Percentiles rank a stretch among this genome's conserved stretches.
These are phyloP conservation scores for Strigops habroptila DNA, from an alignment of 2,113 vertebrate species.

Conservation along the genomic window DNA sequence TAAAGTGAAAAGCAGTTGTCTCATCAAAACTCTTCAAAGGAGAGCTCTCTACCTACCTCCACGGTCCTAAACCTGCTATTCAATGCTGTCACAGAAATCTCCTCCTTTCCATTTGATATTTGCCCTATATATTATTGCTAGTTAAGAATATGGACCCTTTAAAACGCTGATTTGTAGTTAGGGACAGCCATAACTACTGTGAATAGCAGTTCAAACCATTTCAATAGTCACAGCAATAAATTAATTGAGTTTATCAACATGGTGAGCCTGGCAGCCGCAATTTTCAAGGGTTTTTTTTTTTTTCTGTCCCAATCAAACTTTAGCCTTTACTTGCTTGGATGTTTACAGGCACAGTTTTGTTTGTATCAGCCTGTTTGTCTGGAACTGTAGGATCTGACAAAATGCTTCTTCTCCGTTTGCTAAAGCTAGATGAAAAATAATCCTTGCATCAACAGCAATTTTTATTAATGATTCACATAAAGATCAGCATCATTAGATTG, in stretches of 20 bases:
- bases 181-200: neutral
- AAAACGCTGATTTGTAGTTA: neutral
- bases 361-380: conserved; percentile 38
- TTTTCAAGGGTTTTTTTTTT: neutral
- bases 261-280: neutral
- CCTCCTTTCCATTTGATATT: neutral
- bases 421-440: conserved; percentile 40
- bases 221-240: neutral
- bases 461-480: conserved; percentile 56
- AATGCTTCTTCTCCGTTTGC: conserved; percentile 11
- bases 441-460: conserved; percentile 17
- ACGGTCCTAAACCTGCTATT: neutral
- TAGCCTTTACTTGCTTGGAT: neutral
- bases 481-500: conserved; percentile 54
- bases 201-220: neutral
- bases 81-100: neutral
- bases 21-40: neutral
- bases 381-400: conserved; percentile 38
- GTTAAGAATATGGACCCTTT: neutral
- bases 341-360: conserved; percentile 18
- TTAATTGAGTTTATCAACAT: neutral
- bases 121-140: neutral
- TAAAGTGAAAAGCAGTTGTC: neutral
- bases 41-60: neutral
- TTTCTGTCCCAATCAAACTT: neutral